Base-by-base conservation (phyloP, 2,113 vertebrate genomes). In the Platysternon megacephalum region DNA sequence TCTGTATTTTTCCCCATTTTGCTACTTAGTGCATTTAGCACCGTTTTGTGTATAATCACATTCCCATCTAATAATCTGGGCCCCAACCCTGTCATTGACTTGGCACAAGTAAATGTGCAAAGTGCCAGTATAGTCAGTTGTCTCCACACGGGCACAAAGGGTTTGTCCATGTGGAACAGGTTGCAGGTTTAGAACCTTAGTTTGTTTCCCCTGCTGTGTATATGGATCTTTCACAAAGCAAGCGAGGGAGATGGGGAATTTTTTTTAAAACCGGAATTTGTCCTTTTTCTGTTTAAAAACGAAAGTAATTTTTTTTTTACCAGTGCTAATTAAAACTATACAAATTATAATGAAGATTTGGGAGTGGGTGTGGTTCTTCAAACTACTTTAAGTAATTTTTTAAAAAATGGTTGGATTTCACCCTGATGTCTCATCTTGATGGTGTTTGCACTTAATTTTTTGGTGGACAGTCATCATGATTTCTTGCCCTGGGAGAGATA, bases 61-160 rank as follows among this genome's bases (percentile, higher is more conserved):
- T n/a, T 72, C 14, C 61, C n/a, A 21, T 72, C 17, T 5, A 49
- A 3, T 2, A 13, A 44, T 29, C 7, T 58, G 35, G 42, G 11
- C 51, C 53, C 11, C 14, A 0, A 3, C 84, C 79, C 53, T 51
- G 2, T 58, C 8, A 0, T 2, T 39, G 21, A 80, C n/a, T 58
- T 85, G 58, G 24, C 11, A 32, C 8, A 28, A 13, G 4, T 42
- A 46, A 52, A 51, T 85, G 79, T 52, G 29, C 3, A 61, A 65
- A 85, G 52, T 29, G 29, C 2, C 1, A 14, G 12, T 44, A 26
- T 28, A 28, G 26, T 46, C 24, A 42, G 13, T 46, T 28, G 42
- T 42, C 12, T 78, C 74, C 13, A 28, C 24, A 28, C 1, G 79
- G 16, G 84, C 12, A 16, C 3, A 58, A 16, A 56, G 84, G 39